Conservation (phyloP, 2,888 invertebrate genomes). For the Boloria euphrosyne region DNA sequence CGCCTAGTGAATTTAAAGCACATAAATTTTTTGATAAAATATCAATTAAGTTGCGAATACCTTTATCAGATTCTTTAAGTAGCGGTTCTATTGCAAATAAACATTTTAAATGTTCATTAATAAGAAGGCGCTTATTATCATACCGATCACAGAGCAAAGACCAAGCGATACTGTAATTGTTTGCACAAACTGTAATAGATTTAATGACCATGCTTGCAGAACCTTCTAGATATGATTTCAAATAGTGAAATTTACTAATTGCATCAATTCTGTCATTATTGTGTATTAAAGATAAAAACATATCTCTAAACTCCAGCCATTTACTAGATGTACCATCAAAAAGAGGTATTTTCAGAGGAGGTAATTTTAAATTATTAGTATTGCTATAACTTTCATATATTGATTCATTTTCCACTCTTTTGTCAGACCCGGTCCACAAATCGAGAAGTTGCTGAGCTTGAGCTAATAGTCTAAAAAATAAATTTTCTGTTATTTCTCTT, state of each 20-base stretch:
- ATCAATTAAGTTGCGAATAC: slow-evolving; percentile 31
- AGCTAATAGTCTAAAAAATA: slow-evolving; percentile 27
- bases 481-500: slow-evolving; percentile 23
- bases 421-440: slow-evolving; percentile 10
- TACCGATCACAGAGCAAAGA: slow-evolving; percentile 32
- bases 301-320: background rate
- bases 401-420: background rate
- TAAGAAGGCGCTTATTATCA: slow-evolving; percentile 32
- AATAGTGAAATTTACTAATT: slow-evolving; percentile 25
- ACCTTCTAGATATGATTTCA: slow-evolving; percentile 30
- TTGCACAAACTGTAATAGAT: slow-evolving; percentile 26
- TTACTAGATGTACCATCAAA: background rate
- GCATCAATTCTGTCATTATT: slow-evolving; percentile 22
- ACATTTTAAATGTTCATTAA: slow-evolving; percentile 36
- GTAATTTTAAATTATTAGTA: background rate
- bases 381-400: background rate
- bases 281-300: slow-evolving; percentile 26
- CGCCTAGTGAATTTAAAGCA: slow-evolving; percentile 29
- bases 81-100: slow-evolving; percentile 33
- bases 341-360: background rate
- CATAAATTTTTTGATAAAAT: slow-evolving; percentile 31
- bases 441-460: slow-evolving; percentile 21
- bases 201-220: slow-evolving; percentile 26
- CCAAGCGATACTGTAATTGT: slow-evolving; percentile 33
- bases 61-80: slow-evolving; percentile 26